Evolutionary conservation across 1,140 invertebrate species (phyloP).

Genomic region (Drosophila kepulauana): DNA sequence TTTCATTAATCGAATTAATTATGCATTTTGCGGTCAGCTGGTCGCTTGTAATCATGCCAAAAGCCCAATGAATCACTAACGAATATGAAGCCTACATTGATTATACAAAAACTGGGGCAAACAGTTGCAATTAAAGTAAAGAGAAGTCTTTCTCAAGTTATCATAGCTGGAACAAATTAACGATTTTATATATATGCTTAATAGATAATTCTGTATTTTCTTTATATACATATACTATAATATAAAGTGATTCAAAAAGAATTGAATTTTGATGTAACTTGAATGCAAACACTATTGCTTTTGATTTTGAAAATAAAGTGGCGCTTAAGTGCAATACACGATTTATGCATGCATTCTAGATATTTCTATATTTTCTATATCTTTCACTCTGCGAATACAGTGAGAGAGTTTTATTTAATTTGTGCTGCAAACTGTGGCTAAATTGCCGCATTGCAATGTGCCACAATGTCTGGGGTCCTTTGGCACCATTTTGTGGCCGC

Average conservation of each 20-base stretch:
- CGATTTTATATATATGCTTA: no score
- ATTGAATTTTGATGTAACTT: no score
- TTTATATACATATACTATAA: no score
- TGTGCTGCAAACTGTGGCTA: slow-evolving; percentile 16
- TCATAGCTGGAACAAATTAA: no score
- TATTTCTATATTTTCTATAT: neutral
- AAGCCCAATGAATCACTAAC: neutral
- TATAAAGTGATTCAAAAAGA: no score
- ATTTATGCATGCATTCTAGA: neutral
- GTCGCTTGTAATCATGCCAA: slow-evolving; percentile 34
- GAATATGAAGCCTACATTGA: neutral
- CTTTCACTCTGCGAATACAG: neutral
- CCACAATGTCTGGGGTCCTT: slow-evolving; percentile 37
- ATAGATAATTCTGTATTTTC: no score
- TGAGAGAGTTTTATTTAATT: slow-evolving; percentile 12
- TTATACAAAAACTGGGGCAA: neutral
- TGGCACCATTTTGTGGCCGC: slow-evolving; percentile 45
- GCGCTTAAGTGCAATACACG: no score
- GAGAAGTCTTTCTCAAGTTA: no score
- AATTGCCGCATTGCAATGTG: slow-evolving; percentile 44
- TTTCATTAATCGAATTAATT: slow-evolving; percentile 79
- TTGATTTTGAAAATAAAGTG: no score
- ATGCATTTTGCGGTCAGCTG: slow-evolving; percentile 67
- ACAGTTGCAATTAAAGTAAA: no score
- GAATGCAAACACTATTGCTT: no score